Conservation (phyloP, 2,888 invertebrate genomes). For the Ellobium chinense region DNA sequence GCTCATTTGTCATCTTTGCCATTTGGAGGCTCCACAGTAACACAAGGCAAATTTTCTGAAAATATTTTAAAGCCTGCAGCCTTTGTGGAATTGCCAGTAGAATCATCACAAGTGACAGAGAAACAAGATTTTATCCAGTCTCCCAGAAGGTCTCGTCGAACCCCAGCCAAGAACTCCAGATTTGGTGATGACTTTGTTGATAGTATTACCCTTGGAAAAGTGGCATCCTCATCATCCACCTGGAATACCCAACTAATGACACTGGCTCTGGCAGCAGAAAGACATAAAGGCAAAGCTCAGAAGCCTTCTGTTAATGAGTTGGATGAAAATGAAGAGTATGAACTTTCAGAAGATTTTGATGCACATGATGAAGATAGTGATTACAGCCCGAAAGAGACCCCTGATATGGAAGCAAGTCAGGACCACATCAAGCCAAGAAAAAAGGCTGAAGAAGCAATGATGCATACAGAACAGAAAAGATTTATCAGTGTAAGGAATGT, state of each 20-base stretch:
- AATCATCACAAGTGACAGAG: neutral
- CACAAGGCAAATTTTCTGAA: neutral
- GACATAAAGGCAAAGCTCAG: conserved; percentile 36
- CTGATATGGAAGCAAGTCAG: neutral
- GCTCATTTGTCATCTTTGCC: neutral
- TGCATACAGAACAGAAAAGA: neutral
- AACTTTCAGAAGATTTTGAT: neutral
- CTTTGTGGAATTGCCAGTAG: neutral
- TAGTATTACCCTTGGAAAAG: conserved; percentile 39
- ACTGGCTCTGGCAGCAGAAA: conserved; percentile 45
- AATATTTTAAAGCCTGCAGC: neutral
- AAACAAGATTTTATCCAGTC: neutral
- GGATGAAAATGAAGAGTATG: neutral
- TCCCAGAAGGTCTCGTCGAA: conserved; percentile 33
- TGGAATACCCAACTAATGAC: conserved; percentile 47
- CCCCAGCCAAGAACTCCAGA: conserved; percentile 39
- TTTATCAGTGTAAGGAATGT: too few species aligned
- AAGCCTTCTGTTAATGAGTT: neutral
- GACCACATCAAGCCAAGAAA: neutral
- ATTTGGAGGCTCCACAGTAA: neutral
- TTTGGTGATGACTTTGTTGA: conserved; percentile 45
- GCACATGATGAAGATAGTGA: conserved; percentile 15
- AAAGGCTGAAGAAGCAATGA: neutral
- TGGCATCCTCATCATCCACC: conserved; percentile 19
- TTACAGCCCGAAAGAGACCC: neutral